Base-by-base conservation (phyloP, 2,797 vertebrate genomes). In the Neosilurus hyrtlii region DNA sequence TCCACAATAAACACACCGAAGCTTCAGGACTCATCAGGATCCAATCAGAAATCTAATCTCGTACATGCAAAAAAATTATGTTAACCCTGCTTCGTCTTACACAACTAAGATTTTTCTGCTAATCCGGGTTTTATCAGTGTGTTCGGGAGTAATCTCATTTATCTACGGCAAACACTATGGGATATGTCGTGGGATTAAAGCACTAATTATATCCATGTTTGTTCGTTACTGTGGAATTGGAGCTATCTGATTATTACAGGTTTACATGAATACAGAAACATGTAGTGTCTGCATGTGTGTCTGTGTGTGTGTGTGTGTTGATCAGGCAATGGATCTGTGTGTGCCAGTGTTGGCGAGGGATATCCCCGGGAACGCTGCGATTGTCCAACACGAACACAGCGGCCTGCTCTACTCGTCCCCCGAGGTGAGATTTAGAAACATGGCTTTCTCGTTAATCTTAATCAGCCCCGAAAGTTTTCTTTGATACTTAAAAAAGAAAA, bases 301-400 rank as follows among this genome's bases (percentile, higher is more conserved):
- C 67, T 70, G 52, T 73, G 72, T 74, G 77, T 70, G 52, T 73
- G 72, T 74, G 77, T 88, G 14, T 90, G 59, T 86, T 86, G 68
- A 65, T n/a, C 83, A 99, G 98, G 97, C 98, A 9, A 99, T 99
- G 98, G 94, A 97, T 89, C 92, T 99, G 66, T 91, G 91, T 0
- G 88, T 96, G 0, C 97, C 96, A 0, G 96, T 99, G 80, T 85
- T 99, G 91, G 97, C 96, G n/a, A 95, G 97, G 86, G 90, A 98
- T 90, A 95, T 99, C 83, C 96, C 96, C 0, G 98, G 98, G 80
- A 99, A 99, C 0, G 93, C 95, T 9, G 95, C 96, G 0, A 86
- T 99, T 79, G 92, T 99, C 74, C 86, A 87, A 3, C 96, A 99
- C 1, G 91, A 91, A 82, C 88, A 94, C 54, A 99, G 95, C 0